Conservation (phyloP, 2,113 vertebrate species). For the Rostratula benghalensis region DNA sequence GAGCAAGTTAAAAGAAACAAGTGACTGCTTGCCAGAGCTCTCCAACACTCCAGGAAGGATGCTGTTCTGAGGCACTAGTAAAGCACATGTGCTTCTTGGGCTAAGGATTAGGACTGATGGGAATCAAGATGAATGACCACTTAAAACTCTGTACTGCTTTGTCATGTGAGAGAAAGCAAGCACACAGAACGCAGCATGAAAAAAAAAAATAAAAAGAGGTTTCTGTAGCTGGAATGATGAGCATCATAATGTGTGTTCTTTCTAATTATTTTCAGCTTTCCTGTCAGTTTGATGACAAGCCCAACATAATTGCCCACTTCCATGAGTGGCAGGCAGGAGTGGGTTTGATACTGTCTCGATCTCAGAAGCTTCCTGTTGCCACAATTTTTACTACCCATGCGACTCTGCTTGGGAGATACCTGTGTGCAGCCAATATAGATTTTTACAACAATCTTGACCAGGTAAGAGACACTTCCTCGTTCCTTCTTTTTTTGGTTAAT, state of each 20-base stretch:
- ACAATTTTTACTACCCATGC: slow-evolving; percentile 96
- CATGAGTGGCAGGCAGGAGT: slow-evolving; percentile 96
- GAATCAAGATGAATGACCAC: not conserved
- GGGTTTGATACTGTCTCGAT: slow-evolving; percentile 86
- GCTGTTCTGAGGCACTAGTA: not conserved
- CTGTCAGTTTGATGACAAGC: slow-evolving; percentile 79
- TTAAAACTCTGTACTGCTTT: not conserved
- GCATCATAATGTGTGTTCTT: not conserved
- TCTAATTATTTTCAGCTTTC: slow-evolving; percentile 79
- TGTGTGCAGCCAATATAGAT: slow-evolving; percentile 92
- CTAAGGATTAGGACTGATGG: not conserved
- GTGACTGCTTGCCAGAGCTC: not conserved
- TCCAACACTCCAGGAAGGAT: not conserved
- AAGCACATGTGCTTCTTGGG: not conserved
- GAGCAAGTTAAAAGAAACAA: not conserved
- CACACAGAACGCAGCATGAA: not conserved
- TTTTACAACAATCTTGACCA: slow-evolving; percentile 96
- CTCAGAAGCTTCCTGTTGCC: slow-evolving; percentile 85
- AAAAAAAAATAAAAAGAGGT: not conserved
- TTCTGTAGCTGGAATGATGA: not conserved
- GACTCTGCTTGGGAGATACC: slow-evolving; percentile 91
- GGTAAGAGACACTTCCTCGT: slow-evolving; percentile 64
- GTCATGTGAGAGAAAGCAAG: not conserved
- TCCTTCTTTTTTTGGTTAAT: not conserved
- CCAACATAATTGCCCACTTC: slow-evolving; percentile 87